Base-by-base conservation (phyloP, 2,797 vertebrate genomes). In the Otolemur crassicaudatus region DNA sequence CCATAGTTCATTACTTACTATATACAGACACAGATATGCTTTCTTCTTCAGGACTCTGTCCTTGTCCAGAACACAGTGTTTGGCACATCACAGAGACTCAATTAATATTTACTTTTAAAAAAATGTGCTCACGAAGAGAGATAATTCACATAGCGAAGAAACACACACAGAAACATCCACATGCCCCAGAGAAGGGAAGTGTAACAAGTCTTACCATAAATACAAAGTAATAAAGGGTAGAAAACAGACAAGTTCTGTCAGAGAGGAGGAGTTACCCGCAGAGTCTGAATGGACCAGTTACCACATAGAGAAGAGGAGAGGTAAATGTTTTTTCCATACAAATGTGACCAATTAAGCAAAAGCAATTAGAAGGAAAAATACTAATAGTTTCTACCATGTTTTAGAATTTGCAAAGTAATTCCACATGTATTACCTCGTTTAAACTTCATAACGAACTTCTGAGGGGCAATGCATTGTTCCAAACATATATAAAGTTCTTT, bases 71-170 rank as follows among this genome's bases (percentile, higher is more conserved):
- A 70, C 40, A 82, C 1, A 73, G 63, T 70, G 22, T 53, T 87
- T 77, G 75, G 8, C 16, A 91, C 31, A 58, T 31, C 91, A 77
- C 29, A 40, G 23, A 80, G n/a, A 81, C 1, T 76, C 8, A 79
- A 23, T 65, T 85, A 81, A 22, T 37, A 29, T 79, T 85, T 79
- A 22, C 49, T 63, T 92, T 69, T 49, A 84, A 90, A 73, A 82
- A 81, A 92, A 81, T 56, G 3, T 91, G 73, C 31, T 86, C 34
- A 91, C 58, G 4, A 81, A 37, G 60, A 80, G 69, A 81, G 19
- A 23, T 27, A 81, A 94, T 90, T 77, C n/a, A 58, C 61, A 5
- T 77, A 87, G 37, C 58, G 69, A 95, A 96, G 29, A 94, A 95
- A 96, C 85, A 53, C 7, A 75, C 19, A 25, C 46, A 22, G 40